Evolutionary conservation across 2,888 invertebrate genomes (phyloP).

Genomic region (Muscina levida): DNA sequence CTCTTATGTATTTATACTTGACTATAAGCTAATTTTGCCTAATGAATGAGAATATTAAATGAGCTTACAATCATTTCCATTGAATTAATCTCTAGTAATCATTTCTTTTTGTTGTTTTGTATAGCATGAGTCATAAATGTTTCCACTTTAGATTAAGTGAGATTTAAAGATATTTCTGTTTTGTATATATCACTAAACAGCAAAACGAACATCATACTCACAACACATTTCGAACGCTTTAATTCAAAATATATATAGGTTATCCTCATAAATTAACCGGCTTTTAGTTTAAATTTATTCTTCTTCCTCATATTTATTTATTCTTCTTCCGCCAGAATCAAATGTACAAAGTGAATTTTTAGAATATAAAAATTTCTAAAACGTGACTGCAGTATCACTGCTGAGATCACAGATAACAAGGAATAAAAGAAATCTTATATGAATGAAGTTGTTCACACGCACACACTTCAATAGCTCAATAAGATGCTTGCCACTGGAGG

Average conservation of each 20-base stretch:
- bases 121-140: too few species aligned
- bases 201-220: too few species aligned
- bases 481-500: neutral
- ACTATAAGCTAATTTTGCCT: too few species aligned
- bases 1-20: too few species aligned
- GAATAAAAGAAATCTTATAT: neutral
- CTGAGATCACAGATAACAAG: neutral
- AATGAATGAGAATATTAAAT: too few species aligned
- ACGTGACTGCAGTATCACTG: neutral
- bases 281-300: neutral
- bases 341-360: neutral
- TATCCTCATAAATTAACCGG: constrained; percentile 28
- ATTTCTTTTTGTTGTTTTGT: too few species aligned
- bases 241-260: constrained; percentile 23
- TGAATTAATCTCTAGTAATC: too few species aligned
- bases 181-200: too few species aligned
- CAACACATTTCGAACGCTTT: constrained; percentile 4
- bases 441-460: neutral
- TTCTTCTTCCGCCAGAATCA: neutral
- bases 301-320: neutral
- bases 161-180: too few species aligned
- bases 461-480: neutral
- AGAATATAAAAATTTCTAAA: neutral
- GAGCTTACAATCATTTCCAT: too few species aligned
- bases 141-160: too few species aligned